phyloP scores from a whole-genome alignment of 1,140 invertebrate species.

The Camponotus vicinus region DNA sequence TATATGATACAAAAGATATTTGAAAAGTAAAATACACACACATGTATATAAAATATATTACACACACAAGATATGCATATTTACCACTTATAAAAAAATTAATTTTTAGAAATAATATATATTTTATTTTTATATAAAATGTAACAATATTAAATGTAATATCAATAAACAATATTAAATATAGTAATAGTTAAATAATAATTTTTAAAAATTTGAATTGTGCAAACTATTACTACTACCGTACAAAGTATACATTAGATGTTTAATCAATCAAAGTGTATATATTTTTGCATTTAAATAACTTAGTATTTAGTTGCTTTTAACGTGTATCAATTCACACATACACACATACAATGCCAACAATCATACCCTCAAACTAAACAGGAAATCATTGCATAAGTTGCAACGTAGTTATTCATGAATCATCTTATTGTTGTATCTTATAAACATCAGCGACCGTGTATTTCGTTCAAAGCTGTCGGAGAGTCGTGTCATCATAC shows the following conservation, averaged over 20 bases:
- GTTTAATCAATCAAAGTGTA: background rate
- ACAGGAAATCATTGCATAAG: background rate
- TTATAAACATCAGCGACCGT: background rate
- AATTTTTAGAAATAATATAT: too few species aligned
- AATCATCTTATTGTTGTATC: background rate
- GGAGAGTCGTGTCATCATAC: background rate
- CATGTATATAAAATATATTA: too few species aligned
- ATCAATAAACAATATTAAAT: too few species aligned
- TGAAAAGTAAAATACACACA: too few species aligned
- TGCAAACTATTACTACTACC: too few species aligned
- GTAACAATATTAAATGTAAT: too few species aligned
- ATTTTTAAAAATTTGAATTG: too few species aligned
- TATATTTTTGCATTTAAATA: background rate
- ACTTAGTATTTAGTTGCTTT: background rate
- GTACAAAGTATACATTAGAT: background rate
- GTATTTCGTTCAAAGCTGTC: constrained; percentile 5
- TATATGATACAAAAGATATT: too few species aligned
- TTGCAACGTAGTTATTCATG: constrained; percentile 3
- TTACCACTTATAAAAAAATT: too few species aligned
- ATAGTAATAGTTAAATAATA: too few species aligned
- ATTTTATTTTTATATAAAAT: too few species aligned
- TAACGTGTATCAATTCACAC: background rate
- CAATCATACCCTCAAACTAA: background rate
- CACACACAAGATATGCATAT: too few species aligned
- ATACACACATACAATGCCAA: background rate